Percentiles rank a stretch among this genome's conserved stretches.
Conservation (phyloP, 2,797 vertebrate species). For the Scarus forsteni region DNA sequence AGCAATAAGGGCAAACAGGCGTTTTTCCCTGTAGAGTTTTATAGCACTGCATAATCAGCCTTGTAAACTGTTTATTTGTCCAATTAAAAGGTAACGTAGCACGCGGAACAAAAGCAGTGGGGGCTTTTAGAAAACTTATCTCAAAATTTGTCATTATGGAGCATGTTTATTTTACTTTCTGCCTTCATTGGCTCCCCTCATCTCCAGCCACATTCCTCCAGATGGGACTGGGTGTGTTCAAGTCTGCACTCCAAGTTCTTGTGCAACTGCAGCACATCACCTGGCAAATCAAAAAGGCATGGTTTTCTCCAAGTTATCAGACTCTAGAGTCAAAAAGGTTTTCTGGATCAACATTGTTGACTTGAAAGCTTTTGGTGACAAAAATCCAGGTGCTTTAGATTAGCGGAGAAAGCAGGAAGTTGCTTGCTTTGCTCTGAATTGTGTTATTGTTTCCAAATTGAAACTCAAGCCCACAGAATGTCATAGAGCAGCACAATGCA, state of each 20-base stretch:
- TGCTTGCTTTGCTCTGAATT: conserved; percentile 28
- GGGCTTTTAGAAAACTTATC: conserved; percentile 31
- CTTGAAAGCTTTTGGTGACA: conserved; percentile 32
- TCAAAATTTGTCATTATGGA: conserved; percentile 61
- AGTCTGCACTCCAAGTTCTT: conserved; percentile 47
- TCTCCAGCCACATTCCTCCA: conserved; percentile 55
- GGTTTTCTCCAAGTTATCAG: conserved; percentile 10
- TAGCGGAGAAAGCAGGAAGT: conserved; percentile 38
- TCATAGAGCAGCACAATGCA: conserved; percentile 76
- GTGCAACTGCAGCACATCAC: conserved; percentile 55
- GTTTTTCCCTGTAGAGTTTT: conserved; percentile 38
- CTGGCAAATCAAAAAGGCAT: conserved; percentile 35
- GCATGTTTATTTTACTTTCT: conserved; percentile 55
- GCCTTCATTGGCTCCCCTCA: conserved; percentile 34
- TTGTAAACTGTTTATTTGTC: conserved; percentile 69
- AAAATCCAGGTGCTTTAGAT: conserved; percentile 61
- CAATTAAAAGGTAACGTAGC: conserved; percentile 63
- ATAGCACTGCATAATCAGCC: conserved; percentile 36
- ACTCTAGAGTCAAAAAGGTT: conserved; percentile 1
- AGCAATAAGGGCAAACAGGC: conserved; percentile 24
- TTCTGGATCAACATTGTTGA: conserved; percentile 24
- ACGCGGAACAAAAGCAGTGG: conserved; percentile 30
- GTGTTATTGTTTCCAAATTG: conserved; percentile 73
- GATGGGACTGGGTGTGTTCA: conserved; percentile 50
- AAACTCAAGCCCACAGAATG: conserved; percentile 74